These are phyloP conservation scores for Homalodisca vitripennis DNA, from an alignment of 1,140 invertebrate genomes.

Conservation along the genomic window DNA sequence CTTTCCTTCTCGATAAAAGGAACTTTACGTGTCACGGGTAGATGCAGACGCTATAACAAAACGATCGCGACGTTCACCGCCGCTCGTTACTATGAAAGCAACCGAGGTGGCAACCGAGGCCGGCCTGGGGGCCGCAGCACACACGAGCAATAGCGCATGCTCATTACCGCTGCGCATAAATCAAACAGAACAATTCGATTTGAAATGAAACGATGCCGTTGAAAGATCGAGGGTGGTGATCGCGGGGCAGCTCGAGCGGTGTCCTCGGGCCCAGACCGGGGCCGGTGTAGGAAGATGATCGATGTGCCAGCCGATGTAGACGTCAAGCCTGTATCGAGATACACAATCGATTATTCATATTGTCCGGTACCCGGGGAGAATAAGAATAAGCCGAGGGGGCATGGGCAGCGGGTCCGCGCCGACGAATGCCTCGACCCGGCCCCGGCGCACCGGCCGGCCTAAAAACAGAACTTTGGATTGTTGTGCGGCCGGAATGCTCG, in stretches of 20 bases:
- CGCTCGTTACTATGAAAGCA: too few relatives aligned
- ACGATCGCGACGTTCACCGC: too few relatives aligned
- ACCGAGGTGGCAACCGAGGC: too few relatives aligned
- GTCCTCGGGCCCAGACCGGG: background rate
- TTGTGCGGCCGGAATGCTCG: background rate
- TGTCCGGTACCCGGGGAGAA: constrained; percentile 5
- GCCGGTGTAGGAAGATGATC: constrained; percentile 17
- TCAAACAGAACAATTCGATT: background rate
- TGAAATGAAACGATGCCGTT: background rate
- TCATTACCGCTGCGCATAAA: background rate
- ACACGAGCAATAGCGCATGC: too few relatives aligned
- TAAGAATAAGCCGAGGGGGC: background rate
- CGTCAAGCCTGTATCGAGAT: constrained; percentile 16
- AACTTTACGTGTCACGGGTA: too few relatives aligned
- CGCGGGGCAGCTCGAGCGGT: background rate
- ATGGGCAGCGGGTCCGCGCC: too few relatives aligned
- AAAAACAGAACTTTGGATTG: background rate
- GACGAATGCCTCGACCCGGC: background rate
- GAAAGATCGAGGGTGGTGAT: background rate
- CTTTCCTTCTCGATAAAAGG: too few relatives aligned
- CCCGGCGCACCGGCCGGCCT: background rate
- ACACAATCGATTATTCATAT: constrained; percentile 17
- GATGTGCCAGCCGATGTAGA: constrained; percentile 11
- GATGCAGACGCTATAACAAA: too few relatives aligned
- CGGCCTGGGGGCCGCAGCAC: too few relatives aligned